Evolutionary conservation across 2,888 invertebrate species (phyloP).

Genomic region (Cinara cedri): DNA sequence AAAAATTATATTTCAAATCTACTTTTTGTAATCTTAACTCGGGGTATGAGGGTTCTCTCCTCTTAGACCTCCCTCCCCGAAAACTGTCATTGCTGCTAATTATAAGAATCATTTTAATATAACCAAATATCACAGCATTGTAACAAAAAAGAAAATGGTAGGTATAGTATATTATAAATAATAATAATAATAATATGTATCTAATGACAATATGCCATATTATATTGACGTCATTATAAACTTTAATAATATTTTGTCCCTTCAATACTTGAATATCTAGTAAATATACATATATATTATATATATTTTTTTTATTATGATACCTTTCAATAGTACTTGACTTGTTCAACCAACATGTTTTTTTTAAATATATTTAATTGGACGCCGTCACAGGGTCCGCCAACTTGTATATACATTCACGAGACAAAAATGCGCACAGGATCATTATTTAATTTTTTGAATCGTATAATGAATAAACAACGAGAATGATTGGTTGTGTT

Average conservation of each 20-base stretch:
- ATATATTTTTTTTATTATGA: slow-evolving; percentile 9
- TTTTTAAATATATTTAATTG: slow-evolving; percentile 46
- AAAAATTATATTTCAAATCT: too few relatives aligned
- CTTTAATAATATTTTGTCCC: slow-evolving; percentile 31
- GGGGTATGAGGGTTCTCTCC: too few relatives aligned
- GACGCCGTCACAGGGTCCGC: slow-evolving; percentile 48
- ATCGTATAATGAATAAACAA: slow-evolving; percentile 53
- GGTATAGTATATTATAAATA: too few relatives aligned
- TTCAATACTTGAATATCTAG: slow-evolving; percentile 47
- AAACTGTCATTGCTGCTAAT: too few relatives aligned
- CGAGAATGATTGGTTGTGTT: slow-evolving; percentile 45
- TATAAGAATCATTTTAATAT: too few relatives aligned
- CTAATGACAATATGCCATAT: background rate
- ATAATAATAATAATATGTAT: too few relatives aligned
- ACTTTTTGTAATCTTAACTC: too few relatives aligned
- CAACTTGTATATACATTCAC: background rate
- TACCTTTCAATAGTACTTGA: slow-evolving; percentile 51
- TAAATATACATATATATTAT: background rate
- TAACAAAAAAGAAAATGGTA: too few relatives aligned
- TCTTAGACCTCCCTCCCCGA: too few relatives aligned
- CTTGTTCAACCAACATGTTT: slow-evolving; percentile 25
- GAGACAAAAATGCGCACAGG: slow-evolving; percentile 32
- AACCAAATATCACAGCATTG: too few relatives aligned
- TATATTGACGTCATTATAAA: slow-evolving; percentile 39
- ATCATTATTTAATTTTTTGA: slow-evolving; percentile 54